Conservation (phyloP, 2,888 invertebrate species). For the Cephus nigrinus region DNA sequence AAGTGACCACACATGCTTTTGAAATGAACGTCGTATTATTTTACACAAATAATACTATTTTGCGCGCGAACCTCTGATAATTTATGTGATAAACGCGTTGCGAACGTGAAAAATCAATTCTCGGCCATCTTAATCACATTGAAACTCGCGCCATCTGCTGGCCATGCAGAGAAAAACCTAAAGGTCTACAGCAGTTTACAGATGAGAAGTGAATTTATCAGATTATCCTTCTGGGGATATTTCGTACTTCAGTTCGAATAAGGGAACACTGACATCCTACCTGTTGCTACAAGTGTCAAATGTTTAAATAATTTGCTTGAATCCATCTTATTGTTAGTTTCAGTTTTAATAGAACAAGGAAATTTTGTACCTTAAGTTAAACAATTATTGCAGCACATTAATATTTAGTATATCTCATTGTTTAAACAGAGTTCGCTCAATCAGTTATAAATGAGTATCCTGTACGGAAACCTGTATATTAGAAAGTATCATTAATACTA, state of each 20-base stretch:
- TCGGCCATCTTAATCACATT: slow-evolving; percentile 42
- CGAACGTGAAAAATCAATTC: slow-evolving; percentile 41
- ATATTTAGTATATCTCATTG: not conserved
- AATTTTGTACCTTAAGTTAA: not conserved
- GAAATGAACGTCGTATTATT: not conserved
- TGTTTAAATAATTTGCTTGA: not conserved
- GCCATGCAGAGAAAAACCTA: not conserved
- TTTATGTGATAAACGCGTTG: slow-evolving; percentile 23
- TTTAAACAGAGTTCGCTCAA: not conserved
- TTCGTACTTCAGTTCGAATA: not conserved
- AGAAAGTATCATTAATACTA: not conserved
- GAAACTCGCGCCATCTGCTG: slow-evolving; percentile 39
- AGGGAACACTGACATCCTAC: not conserved
- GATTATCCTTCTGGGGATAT: not conserved
- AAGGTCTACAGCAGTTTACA: not conserved
- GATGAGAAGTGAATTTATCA: not conserved
- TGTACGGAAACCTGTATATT: not conserved
- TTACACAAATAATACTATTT: not conserved
- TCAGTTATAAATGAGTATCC: not conserved
- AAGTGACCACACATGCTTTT: not conserved
- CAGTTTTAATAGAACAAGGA: not conserved
- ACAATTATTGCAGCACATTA: not conserved
- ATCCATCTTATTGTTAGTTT: not conserved
- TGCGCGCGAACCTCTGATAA: not conserved
- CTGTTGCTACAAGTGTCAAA: not conserved